Percentiles rank a stretch among this genome's conserved stretches.
These are phyloP conservation scores for Burhinus oedicnemus DNA, from an alignment of 2,113 vertebrate genomes.

Conservation along the genomic window DNA sequence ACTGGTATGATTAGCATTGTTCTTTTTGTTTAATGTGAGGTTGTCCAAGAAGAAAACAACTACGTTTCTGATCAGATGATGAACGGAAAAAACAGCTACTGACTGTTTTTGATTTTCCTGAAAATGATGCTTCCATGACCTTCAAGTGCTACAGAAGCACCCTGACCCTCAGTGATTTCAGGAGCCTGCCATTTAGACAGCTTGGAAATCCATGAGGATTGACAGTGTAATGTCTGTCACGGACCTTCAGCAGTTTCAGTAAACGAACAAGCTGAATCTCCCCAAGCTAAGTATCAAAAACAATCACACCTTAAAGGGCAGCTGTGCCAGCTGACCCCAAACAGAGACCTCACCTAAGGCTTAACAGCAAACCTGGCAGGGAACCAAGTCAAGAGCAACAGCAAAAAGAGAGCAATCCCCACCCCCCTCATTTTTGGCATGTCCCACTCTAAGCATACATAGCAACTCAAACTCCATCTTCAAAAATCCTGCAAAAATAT, in stretches of 20 bases:
- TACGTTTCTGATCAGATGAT: background rate
- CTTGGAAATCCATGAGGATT: background rate
- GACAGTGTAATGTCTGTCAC: background rate
- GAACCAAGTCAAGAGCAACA: background rate
- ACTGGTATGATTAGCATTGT: accelerated
- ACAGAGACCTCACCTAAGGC: background rate
- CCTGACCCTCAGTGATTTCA: background rate
- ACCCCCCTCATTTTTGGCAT: background rate
- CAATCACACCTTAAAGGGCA: background rate
- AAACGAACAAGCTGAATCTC: background rate
- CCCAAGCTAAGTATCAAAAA: background rate
- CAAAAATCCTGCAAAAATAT: background rate
- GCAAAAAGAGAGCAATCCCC: background rate
- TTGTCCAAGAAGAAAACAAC: background rate
- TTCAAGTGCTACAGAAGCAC: background rate
- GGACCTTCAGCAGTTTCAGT: background rate
- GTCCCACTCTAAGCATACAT: background rate
- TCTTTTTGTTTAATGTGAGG: background rate
- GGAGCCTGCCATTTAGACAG: background rate
- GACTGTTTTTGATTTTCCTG: background rate
- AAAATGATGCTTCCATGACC: background rate
- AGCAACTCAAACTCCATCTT: background rate
- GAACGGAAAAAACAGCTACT: background rate
- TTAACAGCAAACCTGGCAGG: background rate
- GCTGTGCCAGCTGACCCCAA: background rate